Base-by-base conservation (phyloP, 2,888 invertebrate species). In the Litoditis marina region DNA sequence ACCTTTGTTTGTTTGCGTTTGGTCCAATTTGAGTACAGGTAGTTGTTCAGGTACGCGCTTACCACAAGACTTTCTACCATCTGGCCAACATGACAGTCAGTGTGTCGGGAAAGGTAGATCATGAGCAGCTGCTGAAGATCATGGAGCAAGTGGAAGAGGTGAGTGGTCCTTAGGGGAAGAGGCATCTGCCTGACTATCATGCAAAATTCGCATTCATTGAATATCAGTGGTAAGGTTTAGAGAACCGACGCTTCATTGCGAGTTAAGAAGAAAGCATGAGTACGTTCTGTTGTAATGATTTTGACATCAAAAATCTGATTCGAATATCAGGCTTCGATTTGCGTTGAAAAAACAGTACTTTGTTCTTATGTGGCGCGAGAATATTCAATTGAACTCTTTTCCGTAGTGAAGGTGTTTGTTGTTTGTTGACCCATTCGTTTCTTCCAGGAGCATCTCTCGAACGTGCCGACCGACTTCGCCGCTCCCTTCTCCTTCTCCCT, bases 21-120 rank as follows among this genome's bases (percentile, higher is more conserved):
- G n/a, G n/a, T 22, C n/a, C 25, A 25, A 11, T 19, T 46, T 36
- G n/a, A 27, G 25, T 32, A 1, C 19, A 28, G 11, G 22, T 32
- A n/a, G 27, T n/a, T 36, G 57, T 56, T 30, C 53, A 70, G 70
- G 66, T 91, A 6, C 87, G 87, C 73, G 86, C 88, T 16, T 94
- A 89, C 83, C 93, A 94, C 83, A 88, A 89, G 76, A 87, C 90
- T 66, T 93, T 91, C 84, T 94, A 94, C 84, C 87, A 92, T 27
- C 89, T 93, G 1, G 91, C 92, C 84, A 94, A 94, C 84, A 85
- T 93, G 63, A 89, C 90, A 66, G 85, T 93, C 2, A 89, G 92
- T 58, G 88, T 93, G 56, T 89, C 90, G 16, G 93, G 93, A 0
- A 89, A 69, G 39, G 89, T 92, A 22, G 87, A 83, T 22, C 78